Base-by-base conservation (phyloP, 2,888 invertebrate genomes). In the Isoperla grammatica region DNA sequence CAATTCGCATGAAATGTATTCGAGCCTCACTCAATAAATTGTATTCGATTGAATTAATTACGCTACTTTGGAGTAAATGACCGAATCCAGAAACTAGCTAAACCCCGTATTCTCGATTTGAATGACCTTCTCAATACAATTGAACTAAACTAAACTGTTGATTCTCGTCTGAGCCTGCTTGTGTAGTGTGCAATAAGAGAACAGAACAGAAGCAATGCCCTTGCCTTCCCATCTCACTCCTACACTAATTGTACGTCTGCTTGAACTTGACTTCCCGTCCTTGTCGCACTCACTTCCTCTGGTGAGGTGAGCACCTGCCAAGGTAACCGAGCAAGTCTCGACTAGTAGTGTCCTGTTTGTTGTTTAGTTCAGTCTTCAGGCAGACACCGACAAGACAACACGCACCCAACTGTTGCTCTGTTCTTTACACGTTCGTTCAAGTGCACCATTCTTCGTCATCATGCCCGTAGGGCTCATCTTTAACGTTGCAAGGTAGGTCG, bases 121-220 rank as follows among this genome's bases (percentile, higher is more conserved):
- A 29, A 29, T 29, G 29, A 29, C 29, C 29, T 29, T 29, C 29
- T 29, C 29, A 29, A n/a, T n/a, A n/a, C n/a, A n/a, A n/a, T 8
- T 29, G 5, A 29, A 29, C 29, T 29, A 29, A 6, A 29, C 29
- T 29, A 29, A 29, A 29, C 8, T 29, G 29, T 29, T 8, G 4
- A 4, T 29, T 4, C 29, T 29, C 29, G 29, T 8, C 29, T 6
- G 29, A 6, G 8, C 29, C 4, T 29, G 29, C 46, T 43, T 17
- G 43, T 43, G 43, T 43, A 42, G 43, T 43, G 12, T 43, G 13
- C 2, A 11, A 37, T 42, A 42, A n/a, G 15, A 15, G 43, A 20
- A 46, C 46, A 46, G 46, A 19, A 12, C 53, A n/a, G 53, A 29
- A 29, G 39, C 53, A 53, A 53, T 53, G 53, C 53, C 53, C 53